Base-by-base conservation (phyloP, 2,888 invertebrate genomes). In the Oligia fasciuncula region DNA sequence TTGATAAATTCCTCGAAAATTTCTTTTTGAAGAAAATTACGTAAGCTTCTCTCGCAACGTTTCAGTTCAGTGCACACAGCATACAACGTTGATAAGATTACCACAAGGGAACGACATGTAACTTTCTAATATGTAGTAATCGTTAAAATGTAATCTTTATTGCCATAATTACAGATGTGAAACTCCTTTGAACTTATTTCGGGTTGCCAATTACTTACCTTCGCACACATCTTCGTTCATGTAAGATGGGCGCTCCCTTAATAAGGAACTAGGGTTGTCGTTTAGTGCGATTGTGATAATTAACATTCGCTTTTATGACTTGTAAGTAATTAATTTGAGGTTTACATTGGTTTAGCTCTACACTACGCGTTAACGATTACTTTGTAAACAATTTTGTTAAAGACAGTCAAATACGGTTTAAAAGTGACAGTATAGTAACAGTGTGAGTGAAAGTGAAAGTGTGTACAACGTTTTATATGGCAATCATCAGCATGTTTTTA, bases 51-150 rank as follows among this genome's bases (percentile, higher is more conserved):
- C 71, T 76, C 76, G 46, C 62, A 73, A 69, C 79, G 73, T 76
- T 79, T 67, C 77, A 71, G 79, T 80, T 83, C 79, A 86, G 76
- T 80, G 82, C 88, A 80, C 77, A 75, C 65, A 78, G 78, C 81
- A 87, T 49, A 86, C 77, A 81, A 77, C 77, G 72, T 79, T 89
- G 86, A 88, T 88, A 89, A 86, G 88, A 87, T 88, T 86, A 86
- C 89, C 84, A 81, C 84, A 87, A 76, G 79, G 73, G 81, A 85
- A 77, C 78, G 80, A 65, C 87, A 75, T 63, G 80, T 80, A 84
- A 88, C 78, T 89, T 81, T 79, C 79, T 86, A 77, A 84, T 84
- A 77, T 79, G 83, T 83, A 86, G 74, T 87, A 87, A 87, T 86
- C 85, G 80, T 86, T 83, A 86, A 77, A 88, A 85, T 74, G 82